Percentiles rank a stretch among this genome's conserved stretches.
These are phyloP conservation scores for Polydesmus complanatus DNA, from an alignment of 2,888 invertebrate genomes.

Conservation along the genomic window DNA sequence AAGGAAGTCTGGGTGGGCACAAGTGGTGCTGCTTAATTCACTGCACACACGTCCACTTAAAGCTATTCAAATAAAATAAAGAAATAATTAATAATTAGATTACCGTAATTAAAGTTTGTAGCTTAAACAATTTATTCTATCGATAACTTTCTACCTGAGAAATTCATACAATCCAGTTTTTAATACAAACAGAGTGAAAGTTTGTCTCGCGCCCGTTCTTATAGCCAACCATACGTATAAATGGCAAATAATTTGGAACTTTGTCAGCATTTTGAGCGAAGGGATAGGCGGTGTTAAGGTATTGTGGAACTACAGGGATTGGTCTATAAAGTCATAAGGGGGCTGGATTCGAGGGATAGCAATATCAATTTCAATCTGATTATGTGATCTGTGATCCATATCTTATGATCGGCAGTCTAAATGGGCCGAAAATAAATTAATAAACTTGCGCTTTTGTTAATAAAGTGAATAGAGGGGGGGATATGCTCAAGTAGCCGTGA, in stretches of 20 bases:
- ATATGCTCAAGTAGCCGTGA: not conserved
- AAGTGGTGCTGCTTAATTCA: not conserved
- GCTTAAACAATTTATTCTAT: not conserved
- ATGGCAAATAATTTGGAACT: not conserved
- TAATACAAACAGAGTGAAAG: not conserved
- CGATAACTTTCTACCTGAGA: not conserved
- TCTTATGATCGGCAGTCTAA: not conserved
- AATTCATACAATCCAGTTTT: slow-evolving; percentile 8
- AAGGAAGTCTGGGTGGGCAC: not conserved
- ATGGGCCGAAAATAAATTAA: not conserved
- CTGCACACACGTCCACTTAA: slow-evolving; percentile 1
- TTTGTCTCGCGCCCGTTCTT: too few relatives aligned
- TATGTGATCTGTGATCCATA: not conserved
- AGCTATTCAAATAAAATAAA: not conserved
- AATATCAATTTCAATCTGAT: too few relatives aligned
- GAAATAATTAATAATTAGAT: not conserved
- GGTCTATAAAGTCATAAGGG: not conserved
- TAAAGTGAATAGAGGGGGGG: too few relatives aligned
- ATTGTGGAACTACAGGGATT: not conserved
- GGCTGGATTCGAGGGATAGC: too few relatives aligned
- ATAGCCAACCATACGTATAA: too few relatives aligned
- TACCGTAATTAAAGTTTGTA: not conserved
- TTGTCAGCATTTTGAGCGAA: not conserved
- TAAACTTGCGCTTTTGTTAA: not conserved
- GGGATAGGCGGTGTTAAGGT: too few relatives aligned